Evolutionary conservation across 2,888 invertebrate species (phyloP), one percentile per base, ranked within the genome.

Genomic region (Thalpophila matura): DNA sequence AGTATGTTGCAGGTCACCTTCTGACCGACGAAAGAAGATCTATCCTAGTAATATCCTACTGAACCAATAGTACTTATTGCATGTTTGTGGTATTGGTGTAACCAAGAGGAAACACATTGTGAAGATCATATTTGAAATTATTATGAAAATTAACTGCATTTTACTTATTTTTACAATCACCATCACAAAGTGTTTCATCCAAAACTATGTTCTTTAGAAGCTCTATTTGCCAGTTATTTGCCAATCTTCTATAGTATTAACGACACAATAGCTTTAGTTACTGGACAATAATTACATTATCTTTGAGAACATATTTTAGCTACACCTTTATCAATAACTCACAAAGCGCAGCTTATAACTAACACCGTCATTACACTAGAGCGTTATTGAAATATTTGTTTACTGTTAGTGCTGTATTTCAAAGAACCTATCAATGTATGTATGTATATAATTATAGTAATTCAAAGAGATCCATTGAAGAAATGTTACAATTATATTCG

Each of bases 1-100:
- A 90, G 84, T 91, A 85, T 92, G 91, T 93, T 92, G 79, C 93
- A 93, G 92, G 89, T 91, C 80, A 83, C 76, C 85, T 79, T 86
- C 85, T 87, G 86, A 86, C 82, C 84, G 82, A 84, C 82, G 87
- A 84, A 84, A 72, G 86, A 83, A 85, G 86, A 86, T 76, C 69
- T 77, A 79, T 66, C 77, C 77, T 76, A 68, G 75, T 77, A 68
- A 78, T 69, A 67, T 62, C 60, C 68, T 51, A 68, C 56, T 69
- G 86, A 85, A 86, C 84, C 85, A 85, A 83, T 83, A 77, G 81
- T 80, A 83, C 83, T 83, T 78, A 79, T 79, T 81, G 86, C 86
- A 85, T 85, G 86, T 73, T 71, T 55, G 61, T 83, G 75, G 66
- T 76, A 80, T 62, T 73, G 75, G 77, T 82, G 79, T 80, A 67